Evolutionary conservation across 1,140 invertebrate genomes (phyloP), one percentile per base, ranked within the genome.

Genomic region (Drosophila punjabiensis): DNA sequence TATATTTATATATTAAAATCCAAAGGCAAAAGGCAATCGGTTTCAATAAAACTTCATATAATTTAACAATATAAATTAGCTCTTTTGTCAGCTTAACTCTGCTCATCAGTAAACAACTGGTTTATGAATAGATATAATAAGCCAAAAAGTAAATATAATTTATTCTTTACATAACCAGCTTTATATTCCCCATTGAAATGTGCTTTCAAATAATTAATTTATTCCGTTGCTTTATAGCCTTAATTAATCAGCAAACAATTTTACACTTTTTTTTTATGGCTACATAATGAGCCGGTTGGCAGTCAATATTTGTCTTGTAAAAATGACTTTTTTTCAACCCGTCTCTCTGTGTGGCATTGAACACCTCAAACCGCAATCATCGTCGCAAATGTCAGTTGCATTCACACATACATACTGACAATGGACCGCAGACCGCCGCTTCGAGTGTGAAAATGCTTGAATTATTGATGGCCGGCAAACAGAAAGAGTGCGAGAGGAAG

Each of bases 401-500:
- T 45, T 62, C 32, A 53, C 50, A 32, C 28, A n/a, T 10, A 18
- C 52, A 20, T 18, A 24, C 11, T 24, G 39, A 56, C 45, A 58
- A 13, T 59, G 67, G 67, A 79, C 77, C 77, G 60, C 85, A 81
- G 79, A 89, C 81, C 81, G 63, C 75, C 66, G 67, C 76, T 71
- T 79, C 76, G 83, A 89, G 85, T 89, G 85, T 89, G 86, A 89
- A 90, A 89, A 82, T 79, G 74, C 79, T 85, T 89, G 81, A 89
- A 89, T 89, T 89, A 90, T 89, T 89, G 85, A 89, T 89, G 85
- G 84, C 76, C 63, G 80, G 59, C 53, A 70, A 70, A 69, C 68
- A 52, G 56, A 52, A 35, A n/a, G 37, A 61, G 55, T 35, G 70
- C 37, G 24, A 20, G 53, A 16, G 50, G 6, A 35, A 39, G 33